These are phyloP conservation scores for Muscicapa comitata DNA, from an alignment of 2,797 vertebrate species.

Conservation along the genomic window DNA sequence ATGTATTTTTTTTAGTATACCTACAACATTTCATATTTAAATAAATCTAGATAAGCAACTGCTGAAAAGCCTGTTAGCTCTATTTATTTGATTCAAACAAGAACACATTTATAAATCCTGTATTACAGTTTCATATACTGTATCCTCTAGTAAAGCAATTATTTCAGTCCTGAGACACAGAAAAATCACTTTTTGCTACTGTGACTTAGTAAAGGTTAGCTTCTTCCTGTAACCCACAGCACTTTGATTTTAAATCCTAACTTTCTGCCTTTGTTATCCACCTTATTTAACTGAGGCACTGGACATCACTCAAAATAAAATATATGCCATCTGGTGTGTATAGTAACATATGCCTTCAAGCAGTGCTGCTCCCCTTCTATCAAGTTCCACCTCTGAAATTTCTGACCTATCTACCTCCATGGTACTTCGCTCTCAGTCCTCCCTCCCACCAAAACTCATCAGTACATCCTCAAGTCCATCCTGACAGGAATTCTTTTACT, in stretches of 20 bases:
- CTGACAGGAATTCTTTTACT: neutral
- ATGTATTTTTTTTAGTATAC: neutral
- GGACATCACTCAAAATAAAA: constrained; percentile 32
- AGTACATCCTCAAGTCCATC: neutral
- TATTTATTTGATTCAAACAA: neutral
- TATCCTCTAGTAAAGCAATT: neutral
- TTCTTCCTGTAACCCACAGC: neutral
- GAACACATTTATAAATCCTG: neutral
- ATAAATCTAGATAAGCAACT: neutral
- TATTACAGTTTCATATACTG: neutral
- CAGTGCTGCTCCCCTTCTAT: constrained; percentile 5
- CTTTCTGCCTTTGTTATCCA: constrained; percentile 41
- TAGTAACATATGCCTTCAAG: constrained; percentile 6
- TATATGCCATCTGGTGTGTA: neutral
- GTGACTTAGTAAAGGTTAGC: neutral
- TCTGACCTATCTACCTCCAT: neutral
- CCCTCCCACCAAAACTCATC: neutral
- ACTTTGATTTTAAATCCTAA: constrained; percentile 38
- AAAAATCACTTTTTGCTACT: neutral
- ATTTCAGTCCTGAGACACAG: neutral
- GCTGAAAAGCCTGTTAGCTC: neutral
- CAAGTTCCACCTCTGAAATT: neutral
- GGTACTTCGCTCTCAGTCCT: neutral
- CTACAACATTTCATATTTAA: neutral
- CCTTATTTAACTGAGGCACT: neutral